phyloP scores from a whole-genome alignment of 2,888 invertebrate species.

The Cantharis flavilabris region DNA sequence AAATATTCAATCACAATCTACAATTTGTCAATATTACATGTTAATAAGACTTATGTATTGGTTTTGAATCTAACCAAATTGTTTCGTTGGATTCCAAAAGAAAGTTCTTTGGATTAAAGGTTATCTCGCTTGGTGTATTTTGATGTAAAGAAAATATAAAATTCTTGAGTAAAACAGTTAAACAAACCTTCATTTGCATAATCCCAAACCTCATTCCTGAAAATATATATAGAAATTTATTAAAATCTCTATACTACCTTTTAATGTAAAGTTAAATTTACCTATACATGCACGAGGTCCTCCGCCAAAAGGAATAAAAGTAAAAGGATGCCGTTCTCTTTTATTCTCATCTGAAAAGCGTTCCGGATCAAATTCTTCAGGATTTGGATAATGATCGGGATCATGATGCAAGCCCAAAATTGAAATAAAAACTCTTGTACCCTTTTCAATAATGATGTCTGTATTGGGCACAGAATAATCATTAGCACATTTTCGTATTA shows the following conservation, averaged over 20 bases:
- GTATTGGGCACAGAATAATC: conserved; percentile 44
- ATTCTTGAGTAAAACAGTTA: conserved; percentile 25
- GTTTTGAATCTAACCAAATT: not conserved
- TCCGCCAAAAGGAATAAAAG: conserved; percentile 44
- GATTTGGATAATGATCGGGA: not conserved
- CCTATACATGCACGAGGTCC: conserved; percentile 46
- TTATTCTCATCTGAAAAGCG: conserved; percentile 19
- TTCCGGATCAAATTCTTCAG: conserved; percentile 25
- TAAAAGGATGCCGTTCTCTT: not conserved
- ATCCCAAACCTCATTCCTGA: conserved; percentile 33
- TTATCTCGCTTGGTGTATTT: conserved; percentile 10
- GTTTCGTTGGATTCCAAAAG: not conserved
- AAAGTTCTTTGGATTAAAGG: not conserved
- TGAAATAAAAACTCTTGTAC: conserved; percentile 39
- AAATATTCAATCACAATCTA: no score
- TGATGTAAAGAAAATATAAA: conserved; percentile 22
- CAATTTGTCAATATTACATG: no score
- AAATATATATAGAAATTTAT: no score
- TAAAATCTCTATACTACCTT: no score
- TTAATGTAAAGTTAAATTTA: conserved; percentile 9
- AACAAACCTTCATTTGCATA: conserved; percentile 32
- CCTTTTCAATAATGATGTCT: conserved; percentile 44
- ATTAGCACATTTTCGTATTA: conserved; percentile 35
- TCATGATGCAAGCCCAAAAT: not conserved
- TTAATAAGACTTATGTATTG: no score